A percentile compares a stretch with the other conserved stretches of the same genome.
phyloP scores from a whole-genome alignment of 2,797 vertebrate species.

The Champsocephalus gunnari region DNA sequence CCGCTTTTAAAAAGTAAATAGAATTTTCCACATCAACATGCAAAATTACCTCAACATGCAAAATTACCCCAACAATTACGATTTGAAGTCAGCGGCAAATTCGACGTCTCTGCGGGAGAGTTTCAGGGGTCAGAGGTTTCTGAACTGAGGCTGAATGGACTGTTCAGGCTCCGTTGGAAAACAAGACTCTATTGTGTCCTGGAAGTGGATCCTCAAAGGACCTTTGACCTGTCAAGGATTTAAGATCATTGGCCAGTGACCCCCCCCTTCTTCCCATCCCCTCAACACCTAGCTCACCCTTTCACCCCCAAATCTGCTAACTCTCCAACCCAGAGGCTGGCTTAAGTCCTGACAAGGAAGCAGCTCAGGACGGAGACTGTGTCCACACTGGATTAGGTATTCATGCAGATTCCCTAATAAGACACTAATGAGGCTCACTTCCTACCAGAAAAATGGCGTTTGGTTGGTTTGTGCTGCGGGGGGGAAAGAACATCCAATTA shows the following conservation, averaged over 20 bases:
- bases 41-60: conserved; percentile 21
- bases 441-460: background rate
- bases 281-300: conserved; percentile 57
- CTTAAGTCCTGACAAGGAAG: conserved; percentile 42
- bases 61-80: conserved; percentile 15
- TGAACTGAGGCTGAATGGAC: conserved; percentile 61
- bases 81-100: conserved; percentile 26
- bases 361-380: conserved; percentile 31
- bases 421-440: conserved; percentile 4
- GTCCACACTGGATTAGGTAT: conserved; percentile 38
- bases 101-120: conserved; percentile 10
- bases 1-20: conserved; percentile 1
- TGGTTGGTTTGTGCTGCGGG: conserved; percentile 3
- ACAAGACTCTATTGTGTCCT: conserved; percentile 72
- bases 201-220: conserved; percentile 78
- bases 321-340: conserved; percentile 11
- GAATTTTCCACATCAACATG: conserved; percentile 23
- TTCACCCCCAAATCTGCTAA: conserved; percentile 51
- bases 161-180: conserved; percentile 29
- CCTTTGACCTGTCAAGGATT: conserved; percentile 76
- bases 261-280: conserved; percentile 30
- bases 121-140: conserved; percentile 40
- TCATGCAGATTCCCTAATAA: conserved; percentile 21
- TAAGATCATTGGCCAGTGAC: conserved; percentile 76
- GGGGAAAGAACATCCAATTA: no score